A percentile compares a stretch with the other conserved stretches of the same genome.
phyloP scores from a whole-genome alignment of 2,113 vertebrate genomes.

The Sisor rabdophorus region DNA sequence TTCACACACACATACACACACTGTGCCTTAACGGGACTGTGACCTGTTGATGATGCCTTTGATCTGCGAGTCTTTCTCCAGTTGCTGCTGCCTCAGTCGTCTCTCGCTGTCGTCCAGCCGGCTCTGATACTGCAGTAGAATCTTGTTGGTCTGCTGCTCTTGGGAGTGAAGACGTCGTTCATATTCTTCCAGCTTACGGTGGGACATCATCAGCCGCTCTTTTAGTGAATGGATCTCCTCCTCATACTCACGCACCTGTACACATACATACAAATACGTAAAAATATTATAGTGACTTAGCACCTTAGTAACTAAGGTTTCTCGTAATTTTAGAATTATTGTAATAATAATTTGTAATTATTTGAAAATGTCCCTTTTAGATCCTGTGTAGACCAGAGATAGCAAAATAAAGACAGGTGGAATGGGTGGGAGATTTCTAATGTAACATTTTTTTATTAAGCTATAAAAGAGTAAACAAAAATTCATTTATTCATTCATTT shows the following conservation, averaged over 20 bases:
- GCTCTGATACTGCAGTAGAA: slow-evolving; percentile 88
- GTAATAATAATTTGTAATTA: background rate
- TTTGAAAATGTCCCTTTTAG: background rate
- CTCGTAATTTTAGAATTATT: background rate
- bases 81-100: slow-evolving; percentile 85
- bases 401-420: no score
- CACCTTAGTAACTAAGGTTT: background rate
- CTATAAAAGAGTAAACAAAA: no score
- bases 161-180: slow-evolving; percentile 84
- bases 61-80: slow-evolving; percentile 93
- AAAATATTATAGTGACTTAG: background rate
- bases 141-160: slow-evolving; percentile 90
- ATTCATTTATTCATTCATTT: no score
- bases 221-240: slow-evolving; percentile 93
- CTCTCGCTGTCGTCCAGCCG: slow-evolving; percentile 94
- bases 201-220: slow-evolving; percentile 90
- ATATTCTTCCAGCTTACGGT: slow-evolving; percentile 93
- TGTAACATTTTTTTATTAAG: no score
- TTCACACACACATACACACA: slow-evolving; percentile 35
- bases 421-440: no score
- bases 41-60: slow-evolving; percentile 97
- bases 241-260: slow-evolving; percentile 89
- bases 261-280: background rate
- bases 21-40: slow-evolving; percentile 17
- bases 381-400: background rate